Percentiles rank a stretch among this genome's conserved stretches.
These are phyloP conservation scores for Porites divaricata DNA, from an alignment of 92 coral and sea anemone species.

Conservation along the genomic window DNA sequence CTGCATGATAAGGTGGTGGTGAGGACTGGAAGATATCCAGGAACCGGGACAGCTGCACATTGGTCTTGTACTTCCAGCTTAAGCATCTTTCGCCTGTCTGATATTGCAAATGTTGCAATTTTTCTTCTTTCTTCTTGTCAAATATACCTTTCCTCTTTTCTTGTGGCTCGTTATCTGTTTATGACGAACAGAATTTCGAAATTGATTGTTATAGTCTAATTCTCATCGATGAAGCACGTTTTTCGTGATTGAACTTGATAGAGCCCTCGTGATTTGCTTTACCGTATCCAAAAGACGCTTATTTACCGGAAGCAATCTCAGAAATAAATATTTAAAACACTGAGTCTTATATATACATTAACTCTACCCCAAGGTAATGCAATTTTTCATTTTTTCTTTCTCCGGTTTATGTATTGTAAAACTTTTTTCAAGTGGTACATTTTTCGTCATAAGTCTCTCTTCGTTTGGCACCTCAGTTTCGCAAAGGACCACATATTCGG, in stretches of 20 bases:
- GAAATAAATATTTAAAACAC: not conserved
- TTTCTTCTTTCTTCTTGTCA: not conserved
- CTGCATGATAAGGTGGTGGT: slow-evolving; percentile 12
- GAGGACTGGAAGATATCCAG: slow-evolving; percentile 9
- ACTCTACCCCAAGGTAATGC: not conserved
- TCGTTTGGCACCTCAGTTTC: not conserved
- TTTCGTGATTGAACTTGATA: slow-evolving; percentile 13
- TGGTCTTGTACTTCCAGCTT: slow-evolving; percentile 6
- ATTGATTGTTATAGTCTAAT: not conserved
- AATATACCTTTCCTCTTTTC: not conserved
- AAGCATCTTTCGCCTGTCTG: slow-evolving; percentile 11
- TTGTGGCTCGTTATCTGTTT: not conserved
- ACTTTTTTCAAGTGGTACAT: not conserved
- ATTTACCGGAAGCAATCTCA: slow-evolving; percentile 16
- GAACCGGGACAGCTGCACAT: slow-evolving; percentile 9
- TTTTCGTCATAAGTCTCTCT: not conserved
- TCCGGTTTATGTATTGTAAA: not conserved
- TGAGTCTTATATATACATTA: not conserved
- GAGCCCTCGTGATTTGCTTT: not conserved
- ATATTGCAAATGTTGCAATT: not conserved
- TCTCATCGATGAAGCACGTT: not conserved
- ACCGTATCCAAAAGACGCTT: not conserved
- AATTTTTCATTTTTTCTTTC: not conserved
- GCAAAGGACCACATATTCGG: not conserved
- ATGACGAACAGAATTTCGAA: not conserved